Evolutionary conservation across 2,113 vertebrate genomes (phyloP), one percentile per base, ranked within the genome.

Genomic region (Hydrochoerus hydrochaeris): DNA sequence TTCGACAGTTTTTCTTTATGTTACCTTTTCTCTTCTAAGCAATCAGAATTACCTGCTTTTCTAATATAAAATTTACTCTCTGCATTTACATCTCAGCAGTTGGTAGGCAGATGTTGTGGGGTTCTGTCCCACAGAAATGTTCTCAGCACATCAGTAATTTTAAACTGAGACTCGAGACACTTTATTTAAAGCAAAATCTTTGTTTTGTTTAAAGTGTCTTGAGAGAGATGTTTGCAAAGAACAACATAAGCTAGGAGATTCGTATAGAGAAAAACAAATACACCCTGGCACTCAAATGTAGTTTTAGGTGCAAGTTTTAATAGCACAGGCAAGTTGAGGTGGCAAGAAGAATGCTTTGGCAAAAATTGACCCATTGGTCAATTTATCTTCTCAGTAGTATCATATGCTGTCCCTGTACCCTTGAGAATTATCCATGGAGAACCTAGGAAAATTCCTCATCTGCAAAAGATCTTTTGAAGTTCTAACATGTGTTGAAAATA

Each of bases 121-220:
- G 58, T 77, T 71, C 60, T 94, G 32, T 85, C 54, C 62, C 26
- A 12, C 28, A 62, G 54, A 90, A 85, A 87, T 92, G 28, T 87
- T 96, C 87, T 90, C 52, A 52, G 52, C 46, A 38, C 54, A 75
- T 90, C 91, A 54, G 49, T 14, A 71, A 54, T 96, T 95, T 93
- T 82, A 81, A 94, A 52, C 77, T 54, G 85, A 95, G 88, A 92
- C 80, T 62, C 88, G 77, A 35, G 65, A 83, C 63, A 73, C 57
- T 65, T 85, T 78, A 63, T 86, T 96, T 88, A 82, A 97, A 94
- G 82, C n/a, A 69, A 93, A 57, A 38, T 88, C 75, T 67, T 97
- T 84, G 85, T 95, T 96, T 67, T 71, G 44, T 24, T 63, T 95
- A 73, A 96, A 91, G 41, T 94, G 75, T 78, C 85, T 95, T 75